Base-by-base conservation (phyloP, 2,888 invertebrate species). In the Drosophila sordidula region DNA sequence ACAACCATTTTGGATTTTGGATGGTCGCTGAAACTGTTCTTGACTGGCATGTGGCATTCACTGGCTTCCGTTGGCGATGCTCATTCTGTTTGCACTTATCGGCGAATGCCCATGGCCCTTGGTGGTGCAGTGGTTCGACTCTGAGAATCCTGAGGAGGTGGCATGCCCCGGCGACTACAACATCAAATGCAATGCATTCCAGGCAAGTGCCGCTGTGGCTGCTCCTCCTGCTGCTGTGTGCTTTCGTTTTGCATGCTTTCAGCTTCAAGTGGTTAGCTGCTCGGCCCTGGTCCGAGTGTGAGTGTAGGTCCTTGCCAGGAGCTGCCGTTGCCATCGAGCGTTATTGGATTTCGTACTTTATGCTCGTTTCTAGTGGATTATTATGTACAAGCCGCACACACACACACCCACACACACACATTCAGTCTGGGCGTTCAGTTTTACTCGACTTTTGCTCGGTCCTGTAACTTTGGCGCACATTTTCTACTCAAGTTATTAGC, bases 111-210 rank as follows among this genome's bases (percentile, higher is more conserved):
- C 78, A 68, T 66, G 77, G 70, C 16, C 66, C 44, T 14, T 54
- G 59, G 32, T 22, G 57, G 61, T 70, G 39, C 67, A 97, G 95
- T 98, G 97, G 98, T 97, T 94, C 90, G 96, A 98, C 91, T 93
- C 95, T 89, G 98, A 98, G 90, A 94, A 94, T 11, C 98, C 97
- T 0, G 98, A 98, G 92, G 93, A 95, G 0, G 91, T 92, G 12
- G 92, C 93, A 0, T 95, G 96, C 86, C 98, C 98, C 0, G 93
- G 94, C 81, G 93, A 93, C 3, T 98, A 96, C 91, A 94, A 95
- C n/a, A 92, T 94, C 4, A 93, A 90, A 9, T 90, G 97, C 76
- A 92, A 93, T 18, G 93, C 95, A 1, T 96, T 95, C 93, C 94
- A 92, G 87, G 92, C 87, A 90, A 90, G 83, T 87, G 74, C 77